These are phyloP conservation scores for Telenomus remus DNA, from an alignment of 1,140 invertebrate genomes.

Conservation along the genomic window DNA sequence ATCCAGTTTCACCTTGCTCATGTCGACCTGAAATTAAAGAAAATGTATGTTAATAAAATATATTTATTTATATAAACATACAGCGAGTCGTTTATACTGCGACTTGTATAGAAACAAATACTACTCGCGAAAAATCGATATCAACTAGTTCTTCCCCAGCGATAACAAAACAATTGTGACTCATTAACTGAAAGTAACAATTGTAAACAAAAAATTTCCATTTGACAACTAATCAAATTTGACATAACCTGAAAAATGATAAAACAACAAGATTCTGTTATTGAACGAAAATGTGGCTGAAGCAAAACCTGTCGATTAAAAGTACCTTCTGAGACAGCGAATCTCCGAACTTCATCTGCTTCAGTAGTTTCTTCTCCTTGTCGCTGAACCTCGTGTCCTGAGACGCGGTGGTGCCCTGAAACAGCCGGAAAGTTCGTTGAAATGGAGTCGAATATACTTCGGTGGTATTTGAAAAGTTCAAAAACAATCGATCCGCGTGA, in stretches of 20 bases:
- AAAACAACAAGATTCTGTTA: not conserved
- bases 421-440: conserved; percentile 16
- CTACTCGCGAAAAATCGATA: too few relatives aligned
- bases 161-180: too few relatives aligned
- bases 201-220: conserved; percentile 10
- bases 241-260: not conserved
- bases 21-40: conserved; percentile 87
- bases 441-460: conserved; percentile 3
- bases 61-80: too few relatives aligned
- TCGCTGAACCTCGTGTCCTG: conserved; percentile 99
- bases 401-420: conserved; percentile 96
- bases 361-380: conserved; percentile 99
- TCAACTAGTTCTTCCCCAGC: too few relatives aligned
- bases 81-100: too few relatives aligned
- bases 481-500: conserved; percentile 10
- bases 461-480: not conserved
- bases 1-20: conserved; percentile 98
- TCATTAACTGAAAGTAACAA: not conserved
- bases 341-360: conserved; percentile 98
- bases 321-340: conserved; percentile 91
- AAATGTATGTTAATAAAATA: too few relatives aligned
- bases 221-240: not conserved
- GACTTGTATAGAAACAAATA: too few relatives aligned
- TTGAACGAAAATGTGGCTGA: too few relatives aligned
- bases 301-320: not conserved